phyloP scores from a whole-genome alignment of 2,113 vertebrate species.

The Tor tambroides region DNA sequence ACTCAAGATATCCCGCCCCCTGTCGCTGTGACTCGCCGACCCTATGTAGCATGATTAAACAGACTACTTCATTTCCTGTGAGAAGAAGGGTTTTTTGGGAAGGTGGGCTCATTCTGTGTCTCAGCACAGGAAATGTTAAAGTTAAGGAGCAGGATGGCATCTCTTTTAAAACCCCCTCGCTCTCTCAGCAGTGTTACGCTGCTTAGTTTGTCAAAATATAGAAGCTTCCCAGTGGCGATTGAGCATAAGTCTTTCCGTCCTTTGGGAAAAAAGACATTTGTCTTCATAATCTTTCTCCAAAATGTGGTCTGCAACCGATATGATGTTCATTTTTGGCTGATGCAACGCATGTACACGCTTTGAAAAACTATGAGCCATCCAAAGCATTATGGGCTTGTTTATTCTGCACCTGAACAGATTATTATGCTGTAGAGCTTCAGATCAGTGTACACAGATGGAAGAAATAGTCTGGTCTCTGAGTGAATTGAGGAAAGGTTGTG shows the following conservation, averaged over 20 bases:
- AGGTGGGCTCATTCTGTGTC: constrained; percentile 20
- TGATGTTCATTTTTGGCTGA: not conserved
- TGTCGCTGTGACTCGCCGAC: constrained; percentile 41
- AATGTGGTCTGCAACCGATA: not conserved
- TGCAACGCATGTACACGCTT: not conserved
- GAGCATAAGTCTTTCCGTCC: constrained; percentile 32
- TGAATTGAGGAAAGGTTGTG: constrained; percentile 5
- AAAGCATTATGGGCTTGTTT: not conserved
- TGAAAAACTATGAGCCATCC: not conserved
- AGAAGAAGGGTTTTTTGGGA: not conserved
- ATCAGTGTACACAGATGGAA: not conserved
- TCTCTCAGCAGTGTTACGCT: constrained; percentile 9
- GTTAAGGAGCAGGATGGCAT: constrained; percentile 36
- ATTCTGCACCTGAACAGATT: not conserved
- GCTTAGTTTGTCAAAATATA: constrained; percentile 38
- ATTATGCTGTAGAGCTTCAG: not conserved
- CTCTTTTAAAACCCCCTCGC: not conserved
- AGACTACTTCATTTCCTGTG: constrained; percentile 71
- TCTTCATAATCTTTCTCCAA: not conserved
- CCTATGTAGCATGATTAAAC: constrained; percentile 62
- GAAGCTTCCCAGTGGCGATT: not conserved
- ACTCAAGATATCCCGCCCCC: constrained; percentile 59
- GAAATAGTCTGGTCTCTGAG: not conserved
- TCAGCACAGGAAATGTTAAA: constrained; percentile 57
- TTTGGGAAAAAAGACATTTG: not conserved